These are phyloP conservation scores for Meleagris gallopavo DNA, from an alignment of 2,113 vertebrate species.

Conservation along the genomic window DNA sequence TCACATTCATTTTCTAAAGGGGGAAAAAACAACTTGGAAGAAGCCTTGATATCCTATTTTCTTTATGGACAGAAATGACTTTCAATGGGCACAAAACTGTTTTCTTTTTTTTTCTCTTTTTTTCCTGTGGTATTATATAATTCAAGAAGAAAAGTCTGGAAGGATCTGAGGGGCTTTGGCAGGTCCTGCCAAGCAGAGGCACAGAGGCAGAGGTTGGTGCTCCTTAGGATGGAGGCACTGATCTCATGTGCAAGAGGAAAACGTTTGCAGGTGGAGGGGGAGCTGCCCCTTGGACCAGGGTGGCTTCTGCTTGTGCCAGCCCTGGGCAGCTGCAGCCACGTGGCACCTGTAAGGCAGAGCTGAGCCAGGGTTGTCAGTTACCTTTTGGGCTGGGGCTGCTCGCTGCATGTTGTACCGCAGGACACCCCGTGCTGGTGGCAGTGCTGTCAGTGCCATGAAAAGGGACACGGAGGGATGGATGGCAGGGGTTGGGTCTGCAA, in stretches of 20 bases:
- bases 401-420: rapidly evolving
- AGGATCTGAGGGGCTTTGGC: background rate
- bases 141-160: background rate
- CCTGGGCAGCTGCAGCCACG: background rate
- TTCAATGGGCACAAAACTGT: no score
- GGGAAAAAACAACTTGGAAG: background rate
- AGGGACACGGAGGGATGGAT: rapidly evolving
- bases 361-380: no score
- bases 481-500: background rate
- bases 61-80: background rate
- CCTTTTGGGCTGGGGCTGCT: no score
- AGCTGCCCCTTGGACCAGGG: background rate
- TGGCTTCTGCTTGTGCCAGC: background rate
- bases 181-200: background rate
- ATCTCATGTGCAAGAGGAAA: background rate
- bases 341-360: no score
- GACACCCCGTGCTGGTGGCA: rapidly evolving
- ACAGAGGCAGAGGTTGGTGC: background rate
- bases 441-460: rapidly evolving
- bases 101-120: background rate
- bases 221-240: background rate
- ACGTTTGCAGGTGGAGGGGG: rapidly evolving
- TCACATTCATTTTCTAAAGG: background rate
- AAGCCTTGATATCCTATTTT: background rate
- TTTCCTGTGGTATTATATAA: background rate